Conservation (phyloP, 2,113 vertebrate genomes). For the Paedocypris sp. region DNA sequence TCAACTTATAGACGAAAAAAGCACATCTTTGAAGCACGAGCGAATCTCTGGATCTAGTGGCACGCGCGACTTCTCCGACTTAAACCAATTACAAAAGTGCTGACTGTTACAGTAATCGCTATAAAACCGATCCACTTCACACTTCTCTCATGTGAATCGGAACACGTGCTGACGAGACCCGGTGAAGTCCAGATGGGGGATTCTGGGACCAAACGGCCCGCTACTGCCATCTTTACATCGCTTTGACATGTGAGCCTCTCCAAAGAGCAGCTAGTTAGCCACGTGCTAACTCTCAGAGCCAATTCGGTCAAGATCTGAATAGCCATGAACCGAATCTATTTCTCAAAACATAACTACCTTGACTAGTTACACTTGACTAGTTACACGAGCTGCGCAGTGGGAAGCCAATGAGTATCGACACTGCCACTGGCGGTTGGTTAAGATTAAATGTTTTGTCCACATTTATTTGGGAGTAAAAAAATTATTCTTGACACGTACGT, state of each 20-base stretch:
- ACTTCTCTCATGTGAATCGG: neutral
- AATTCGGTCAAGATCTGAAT: neutral
- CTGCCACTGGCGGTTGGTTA: too few species aligned
- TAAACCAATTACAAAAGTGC: neutral
- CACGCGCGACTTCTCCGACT: neutral
- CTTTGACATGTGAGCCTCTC: conserved; percentile 17
- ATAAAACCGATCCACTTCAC: neutral
- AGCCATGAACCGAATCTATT: neutral
- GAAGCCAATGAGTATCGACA: too few species aligned
- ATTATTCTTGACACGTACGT: too few species aligned
- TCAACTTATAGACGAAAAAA: too few species aligned
- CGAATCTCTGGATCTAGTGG: neutral
- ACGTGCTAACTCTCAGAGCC: neutral
- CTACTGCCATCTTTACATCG: neutral
- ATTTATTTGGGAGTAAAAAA: too few species aligned
- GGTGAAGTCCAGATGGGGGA: neutral
- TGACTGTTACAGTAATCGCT: neutral
- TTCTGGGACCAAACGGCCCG: neutral
- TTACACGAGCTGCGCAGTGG: too few species aligned
- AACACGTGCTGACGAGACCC: neutral
- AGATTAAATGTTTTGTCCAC: too few species aligned
- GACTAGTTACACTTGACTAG: neutral
- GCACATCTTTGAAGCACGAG: neutral
- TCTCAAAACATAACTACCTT: neutral
- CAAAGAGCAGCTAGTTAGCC: neutral